phyloP scores from a whole-genome alignment of 2,797 vertebrate species.

The Cryptoprocta ferox region DNA sequence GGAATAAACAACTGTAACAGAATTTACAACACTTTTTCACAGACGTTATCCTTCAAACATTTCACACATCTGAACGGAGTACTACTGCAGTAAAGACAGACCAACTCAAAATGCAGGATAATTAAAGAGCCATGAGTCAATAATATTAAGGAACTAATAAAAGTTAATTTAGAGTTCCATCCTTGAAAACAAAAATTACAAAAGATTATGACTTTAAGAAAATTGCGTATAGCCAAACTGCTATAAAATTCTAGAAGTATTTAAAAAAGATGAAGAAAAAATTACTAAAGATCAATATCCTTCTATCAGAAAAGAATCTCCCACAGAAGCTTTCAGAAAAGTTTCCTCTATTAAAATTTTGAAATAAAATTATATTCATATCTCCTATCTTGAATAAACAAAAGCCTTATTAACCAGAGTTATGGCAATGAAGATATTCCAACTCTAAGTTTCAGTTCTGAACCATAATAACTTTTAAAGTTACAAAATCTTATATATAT shows the following conservation, averaged over 20 bases:
- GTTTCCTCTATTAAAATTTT: background rate
- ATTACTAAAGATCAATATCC: background rate
- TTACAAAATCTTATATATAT: background rate
- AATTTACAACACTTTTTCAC: background rate
- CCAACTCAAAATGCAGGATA: background rate
- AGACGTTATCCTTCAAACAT: slow-evolving; percentile 1
- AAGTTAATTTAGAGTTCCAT: background rate
- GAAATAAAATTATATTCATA: slow-evolving; percentile 12
- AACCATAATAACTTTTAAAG: background rate
- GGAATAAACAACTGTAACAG: slow-evolving; percentile 1
- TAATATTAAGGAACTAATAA: background rate
- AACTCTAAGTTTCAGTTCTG: background rate
- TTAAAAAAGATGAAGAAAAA: slow-evolving; percentile 20
- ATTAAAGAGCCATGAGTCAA: background rate
- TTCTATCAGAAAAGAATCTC: slow-evolving; percentile 22
- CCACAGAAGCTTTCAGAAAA: background rate
- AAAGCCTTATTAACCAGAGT: background rate
- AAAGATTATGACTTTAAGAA: slow-evolving; percentile 12
- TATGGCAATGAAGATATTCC: background rate
- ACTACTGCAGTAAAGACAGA: background rate
- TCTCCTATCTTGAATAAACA: background rate
- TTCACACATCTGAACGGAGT: background rate
- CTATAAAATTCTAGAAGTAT: background rate
- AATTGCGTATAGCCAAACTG: background rate
- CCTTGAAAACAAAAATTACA: slow-evolving; percentile 7